phyloP scores from a whole-genome alignment of 2,888 invertebrate genomes.

The Encarsia formosa region DNA sequence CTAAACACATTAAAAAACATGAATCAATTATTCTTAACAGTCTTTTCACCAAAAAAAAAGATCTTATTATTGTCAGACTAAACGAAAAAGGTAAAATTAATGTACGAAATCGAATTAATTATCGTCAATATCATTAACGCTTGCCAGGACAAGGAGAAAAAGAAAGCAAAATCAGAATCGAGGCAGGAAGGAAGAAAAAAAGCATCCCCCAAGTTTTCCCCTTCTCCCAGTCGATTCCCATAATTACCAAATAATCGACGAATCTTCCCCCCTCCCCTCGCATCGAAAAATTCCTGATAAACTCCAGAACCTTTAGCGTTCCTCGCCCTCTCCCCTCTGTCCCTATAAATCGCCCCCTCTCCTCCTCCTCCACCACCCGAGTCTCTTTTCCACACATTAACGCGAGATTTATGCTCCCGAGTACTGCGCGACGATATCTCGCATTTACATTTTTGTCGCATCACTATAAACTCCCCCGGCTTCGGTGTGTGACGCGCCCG shows the following conservation, averaged over 20 bases:
- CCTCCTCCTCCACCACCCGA: conserved; percentile 4
- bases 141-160: no score
- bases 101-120: no score
- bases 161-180: no score
- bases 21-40: no score
- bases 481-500: conserved; percentile 12
- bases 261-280: conserved; percentile 1
- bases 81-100: no score
- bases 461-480: conserved; percentile 46
- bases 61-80: no score
- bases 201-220: neutral
- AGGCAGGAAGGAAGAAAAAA: neutral
- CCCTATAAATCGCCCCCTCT: neutral
- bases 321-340: neutral
- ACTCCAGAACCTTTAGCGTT: conserved; percentile 2
- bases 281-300: conserved; percentile 9
- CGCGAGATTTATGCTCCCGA: conserved; percentile 47
- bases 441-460: conserved; percentile 52
- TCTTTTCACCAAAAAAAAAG: no score
- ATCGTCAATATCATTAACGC: no score
- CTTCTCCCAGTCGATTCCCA: no score
- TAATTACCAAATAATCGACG: conserved; percentile 3
- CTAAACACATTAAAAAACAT: no score
- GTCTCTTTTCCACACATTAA: conserved; percentile 43
- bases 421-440: conserved; percentile 46